phyloP scores from a whole-genome alignment of 2,113 vertebrate species.

The Perognathus longimembris region DNA sequence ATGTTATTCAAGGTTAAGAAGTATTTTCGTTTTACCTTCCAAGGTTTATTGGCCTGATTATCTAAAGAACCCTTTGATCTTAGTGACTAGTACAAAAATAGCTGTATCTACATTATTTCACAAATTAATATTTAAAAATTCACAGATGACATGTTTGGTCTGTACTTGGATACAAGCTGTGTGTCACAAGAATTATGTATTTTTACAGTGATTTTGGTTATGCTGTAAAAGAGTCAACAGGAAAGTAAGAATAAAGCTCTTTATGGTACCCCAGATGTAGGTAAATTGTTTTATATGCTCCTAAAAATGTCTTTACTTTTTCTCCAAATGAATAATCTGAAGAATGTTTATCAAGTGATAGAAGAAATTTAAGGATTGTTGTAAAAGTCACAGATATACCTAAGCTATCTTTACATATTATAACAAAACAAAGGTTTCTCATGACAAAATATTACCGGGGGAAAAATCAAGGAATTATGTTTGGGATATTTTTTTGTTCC shows the following conservation, averaged over 20 bases:
- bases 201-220: constrained; percentile 24
- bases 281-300: neutral
- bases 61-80: constrained; percentile 74
- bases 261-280: neutral
- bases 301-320: neutral
- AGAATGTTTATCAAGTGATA: neutral
- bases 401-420: neutral
- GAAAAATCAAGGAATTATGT: neutral
- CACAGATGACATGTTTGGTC: constrained; percentile 18
- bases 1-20: constrained; percentile 83
- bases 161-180: neutral
- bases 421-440: neutral
- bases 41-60: constrained; percentile 68
- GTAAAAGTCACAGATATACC: neutral
- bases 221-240: neutral
- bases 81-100: constrained; percentile 58
- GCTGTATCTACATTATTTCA: constrained; percentile 8
- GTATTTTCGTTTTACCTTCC: constrained; percentile 61
- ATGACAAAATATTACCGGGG: neutral
- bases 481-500: neutral
- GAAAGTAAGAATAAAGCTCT: neutral
- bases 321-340: neutral
- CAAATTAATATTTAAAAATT: neutral
- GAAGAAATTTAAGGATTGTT: neutral
- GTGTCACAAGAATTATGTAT: neutral